Conservation (phyloP, 2,113 vertebrate species). For the Paedocypris sp. region DNA sequence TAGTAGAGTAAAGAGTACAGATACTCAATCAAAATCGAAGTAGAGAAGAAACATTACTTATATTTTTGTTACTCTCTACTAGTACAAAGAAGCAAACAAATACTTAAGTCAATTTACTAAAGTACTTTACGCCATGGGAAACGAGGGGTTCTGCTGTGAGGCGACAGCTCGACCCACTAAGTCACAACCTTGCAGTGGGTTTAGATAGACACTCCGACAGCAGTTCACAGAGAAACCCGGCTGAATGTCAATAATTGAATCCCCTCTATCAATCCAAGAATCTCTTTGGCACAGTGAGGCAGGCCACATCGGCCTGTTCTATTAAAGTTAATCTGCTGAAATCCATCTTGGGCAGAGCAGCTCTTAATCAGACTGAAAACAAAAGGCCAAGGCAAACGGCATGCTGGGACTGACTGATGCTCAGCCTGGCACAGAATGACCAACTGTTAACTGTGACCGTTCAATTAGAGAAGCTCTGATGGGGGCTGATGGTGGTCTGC, state of each 20-base stretch:
- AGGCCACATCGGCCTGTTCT: constrained; percentile 6
- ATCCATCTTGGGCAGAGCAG: constrained; percentile 28
- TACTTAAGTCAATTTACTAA: too few species aligned
- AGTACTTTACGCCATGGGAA: too few species aligned
- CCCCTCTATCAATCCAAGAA: constrained; percentile 5
- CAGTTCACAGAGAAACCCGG: background rate
- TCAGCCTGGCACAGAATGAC: background rate
- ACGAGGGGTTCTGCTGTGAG: too few species aligned
- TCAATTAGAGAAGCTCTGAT: constrained; percentile 14
- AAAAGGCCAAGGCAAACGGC: constrained; percentile 18
- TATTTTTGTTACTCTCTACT: too few species aligned
- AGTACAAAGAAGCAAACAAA: too few species aligned
- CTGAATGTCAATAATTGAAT: constrained; percentile 29
- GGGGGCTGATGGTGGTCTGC: background rate
- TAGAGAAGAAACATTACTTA: too few species aligned
- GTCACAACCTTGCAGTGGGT: background rate
- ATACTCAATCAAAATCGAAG: too few species aligned
- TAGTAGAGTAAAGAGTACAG: too few species aligned
- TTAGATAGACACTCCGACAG: background rate
- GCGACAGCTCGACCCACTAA: background rate
- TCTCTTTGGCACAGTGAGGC: constrained; percentile 11
- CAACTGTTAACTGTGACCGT: constrained; percentile 18
- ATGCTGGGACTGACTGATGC: constrained; percentile 14
- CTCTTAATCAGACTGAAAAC: constrained; percentile 31
- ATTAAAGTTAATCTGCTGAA: constrained; percentile 37